phyloP scores from a whole-genome alignment of 2,797 vertebrate genomes.

The Chiropotes sagulatus region DNA sequence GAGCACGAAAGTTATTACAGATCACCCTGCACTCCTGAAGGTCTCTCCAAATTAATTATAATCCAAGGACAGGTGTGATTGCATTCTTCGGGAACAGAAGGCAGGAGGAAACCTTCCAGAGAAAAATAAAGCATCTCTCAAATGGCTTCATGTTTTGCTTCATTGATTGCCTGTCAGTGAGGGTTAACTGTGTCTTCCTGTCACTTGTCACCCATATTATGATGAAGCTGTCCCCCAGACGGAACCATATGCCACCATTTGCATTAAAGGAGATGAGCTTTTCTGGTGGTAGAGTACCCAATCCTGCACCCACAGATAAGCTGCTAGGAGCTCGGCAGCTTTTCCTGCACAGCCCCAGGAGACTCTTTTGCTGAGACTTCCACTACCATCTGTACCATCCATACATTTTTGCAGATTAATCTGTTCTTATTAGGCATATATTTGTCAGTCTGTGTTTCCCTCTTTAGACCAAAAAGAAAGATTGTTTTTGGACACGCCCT shows the following conservation, averaged over 20 bases:
- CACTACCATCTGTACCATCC: slow-evolving; percentile 32
- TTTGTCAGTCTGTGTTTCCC: slow-evolving; percentile 53
- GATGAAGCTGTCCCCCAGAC: background rate
- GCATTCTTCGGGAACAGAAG: background rate
- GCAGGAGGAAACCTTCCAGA: background rate
- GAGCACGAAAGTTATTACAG: background rate
- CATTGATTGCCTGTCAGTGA: background rate
- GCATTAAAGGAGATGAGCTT: background rate
- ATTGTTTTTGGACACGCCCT: slow-evolving; percentile 54
- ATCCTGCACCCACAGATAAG: slow-evolving; percentile 50
- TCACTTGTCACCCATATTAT: background rate
- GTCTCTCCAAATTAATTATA: background rate
- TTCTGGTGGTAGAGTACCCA: background rate
- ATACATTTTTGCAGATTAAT: slow-evolving; percentile 34
- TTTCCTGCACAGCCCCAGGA: background rate
- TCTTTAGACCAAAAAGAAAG: slow-evolving; percentile 57
- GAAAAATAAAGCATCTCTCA: background rate
- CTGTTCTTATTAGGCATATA: slow-evolving; percentile 50
- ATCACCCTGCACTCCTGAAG: background rate
- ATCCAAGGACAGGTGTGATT: background rate
- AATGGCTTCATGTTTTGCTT: background rate
- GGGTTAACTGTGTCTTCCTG: background rate
- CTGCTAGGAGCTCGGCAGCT: background rate
- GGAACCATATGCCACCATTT: background rate
- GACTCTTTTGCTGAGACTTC: background rate